Conservation (phyloP, 1,140 invertebrate genomes). For the Heterodera carotae region DNA sequence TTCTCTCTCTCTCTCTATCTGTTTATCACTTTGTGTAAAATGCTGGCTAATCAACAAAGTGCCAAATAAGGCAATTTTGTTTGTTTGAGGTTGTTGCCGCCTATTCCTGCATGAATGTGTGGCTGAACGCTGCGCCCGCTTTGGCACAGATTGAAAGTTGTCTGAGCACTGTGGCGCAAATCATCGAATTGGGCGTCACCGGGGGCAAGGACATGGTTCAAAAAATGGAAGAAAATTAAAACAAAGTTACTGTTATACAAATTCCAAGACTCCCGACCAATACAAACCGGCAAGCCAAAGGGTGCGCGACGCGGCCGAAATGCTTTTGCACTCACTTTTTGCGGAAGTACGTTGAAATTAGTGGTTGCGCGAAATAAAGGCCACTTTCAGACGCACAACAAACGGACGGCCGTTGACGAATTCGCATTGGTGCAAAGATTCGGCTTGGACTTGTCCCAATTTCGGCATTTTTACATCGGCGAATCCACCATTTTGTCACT, state of each 20-base stretch:
- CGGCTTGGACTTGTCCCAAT: slow-evolving; percentile 52
- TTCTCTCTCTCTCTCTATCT: too few species aligned
- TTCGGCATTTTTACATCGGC: slow-evolving; percentile 60
- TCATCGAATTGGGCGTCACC: slow-evolving; percentile 94
- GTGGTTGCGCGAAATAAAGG: too few species aligned
- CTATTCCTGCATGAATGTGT: slow-evolving; percentile 84
- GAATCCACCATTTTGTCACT: slow-evolving; percentile 57
- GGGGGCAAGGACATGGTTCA: slow-evolving; percentile 79
- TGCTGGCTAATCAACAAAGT: not conserved
- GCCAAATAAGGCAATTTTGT: not conserved
- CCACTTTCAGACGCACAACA: not conserved
- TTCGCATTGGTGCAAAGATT: slow-evolving; percentile 51
- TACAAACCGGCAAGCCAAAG: slow-evolving; percentile 61
- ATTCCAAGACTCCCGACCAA: slow-evolving; percentile 41
- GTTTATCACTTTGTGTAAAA: too few species aligned
- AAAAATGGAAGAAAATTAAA: not conserved
- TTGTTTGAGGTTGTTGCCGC: slow-evolving; percentile 77
- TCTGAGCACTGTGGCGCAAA: slow-evolving; percentile 86
- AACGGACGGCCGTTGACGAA: slow-evolving; percentile 50
- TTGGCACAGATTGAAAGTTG: slow-evolving; percentile 86
- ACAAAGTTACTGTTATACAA: not conserved
- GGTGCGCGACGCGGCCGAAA: slow-evolving; percentile 61
- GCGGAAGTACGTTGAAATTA: slow-evolving; percentile 21
- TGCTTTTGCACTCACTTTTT: slow-evolving; percentile 54
- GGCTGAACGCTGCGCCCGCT: slow-evolving; percentile 85